Evolutionary conservation across 2,888 invertebrate genomes (phyloP).

Genomic region (Erebia aethiops): DNA sequence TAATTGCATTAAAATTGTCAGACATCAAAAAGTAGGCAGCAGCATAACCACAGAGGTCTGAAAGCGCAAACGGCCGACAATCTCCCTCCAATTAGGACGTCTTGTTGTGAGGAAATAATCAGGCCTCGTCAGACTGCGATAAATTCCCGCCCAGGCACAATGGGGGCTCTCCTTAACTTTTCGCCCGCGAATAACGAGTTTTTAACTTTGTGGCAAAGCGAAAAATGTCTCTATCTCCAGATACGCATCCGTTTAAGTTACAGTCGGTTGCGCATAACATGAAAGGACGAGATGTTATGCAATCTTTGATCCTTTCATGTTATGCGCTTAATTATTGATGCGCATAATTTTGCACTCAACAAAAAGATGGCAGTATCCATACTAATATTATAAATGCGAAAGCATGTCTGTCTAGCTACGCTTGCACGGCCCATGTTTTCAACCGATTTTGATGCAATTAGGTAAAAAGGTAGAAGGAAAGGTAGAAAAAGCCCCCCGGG

Average conservation of each 20-base stretch:
- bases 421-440: no score
- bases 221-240: slow-evolving; percentile 78
- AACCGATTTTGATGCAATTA: no score
- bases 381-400: no score
- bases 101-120: slow-evolving; percentile 45
- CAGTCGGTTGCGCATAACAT: slow-evolving; percentile 38
- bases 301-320: no score
- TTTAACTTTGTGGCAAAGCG: slow-evolving; percentile 82
- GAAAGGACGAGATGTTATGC: neutral
- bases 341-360: no score
- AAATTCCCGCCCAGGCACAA: slow-evolving; percentile 73
- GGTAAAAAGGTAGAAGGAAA: no score
- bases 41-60: neutral
- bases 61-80: slow-evolving; percentile 38
- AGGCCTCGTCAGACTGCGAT: slow-evolving; percentile 56
- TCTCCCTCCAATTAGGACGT: slow-evolving; percentile 45
- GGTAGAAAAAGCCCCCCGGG: no score
- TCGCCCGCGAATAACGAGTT: slow-evolving; percentile 80
- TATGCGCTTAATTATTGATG: no score
- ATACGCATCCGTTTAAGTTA: slow-evolving; percentile 46
- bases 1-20: neutral
- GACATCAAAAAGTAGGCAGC: neutral
- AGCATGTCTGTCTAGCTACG: no score
- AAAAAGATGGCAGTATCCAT: no score
- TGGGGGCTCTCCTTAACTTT: slow-evolving; percentile 74